Percentiles rank a stretch among this genome's conserved stretches.
phyloP scores from a whole-genome alignment of 2,113 vertebrate species.

The Vulpes vulpes region DNA sequence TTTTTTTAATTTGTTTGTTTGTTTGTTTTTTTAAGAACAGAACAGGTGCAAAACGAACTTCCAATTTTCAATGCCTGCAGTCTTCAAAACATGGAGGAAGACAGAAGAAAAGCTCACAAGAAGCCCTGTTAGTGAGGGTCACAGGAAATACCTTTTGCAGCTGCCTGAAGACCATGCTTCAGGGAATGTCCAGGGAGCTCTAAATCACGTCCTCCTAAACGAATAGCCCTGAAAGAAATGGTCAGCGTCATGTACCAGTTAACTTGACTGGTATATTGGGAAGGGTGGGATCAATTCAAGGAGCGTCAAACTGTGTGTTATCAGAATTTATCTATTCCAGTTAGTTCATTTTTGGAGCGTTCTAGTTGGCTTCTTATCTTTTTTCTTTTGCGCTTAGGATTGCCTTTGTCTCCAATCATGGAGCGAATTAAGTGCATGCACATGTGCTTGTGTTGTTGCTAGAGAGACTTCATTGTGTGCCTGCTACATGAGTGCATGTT shows the following conservation, averaged over 20 bases:
- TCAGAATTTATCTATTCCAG: constrained; percentile 12
- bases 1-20: not conserved
- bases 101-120: not conserved
- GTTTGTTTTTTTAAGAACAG: constrained; percentile 15
- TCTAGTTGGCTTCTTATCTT: not conserved
- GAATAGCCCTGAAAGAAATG: not conserved
- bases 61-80: not conserved
- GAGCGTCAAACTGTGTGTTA: not conserved
- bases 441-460: not conserved
- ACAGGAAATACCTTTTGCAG: not conserved
- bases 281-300: not conserved
- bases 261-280: not conserved
- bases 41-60: not conserved
- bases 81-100: not conserved
- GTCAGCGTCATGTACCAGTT: not conserved
- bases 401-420: not conserved
- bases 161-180: not conserved
- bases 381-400: not conserved
- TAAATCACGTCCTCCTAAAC: not conserved
- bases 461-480: not conserved
- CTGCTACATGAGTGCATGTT: not conserved
- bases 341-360: not conserved
- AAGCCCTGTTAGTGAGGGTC: not conserved
- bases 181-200: not conserved
- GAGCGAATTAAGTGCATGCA: not conserved